These are phyloP conservation scores for Amblyjoppa proteus DNA, from an alignment of 2,888 invertebrate genomes.

Conservation along the genomic window DNA sequence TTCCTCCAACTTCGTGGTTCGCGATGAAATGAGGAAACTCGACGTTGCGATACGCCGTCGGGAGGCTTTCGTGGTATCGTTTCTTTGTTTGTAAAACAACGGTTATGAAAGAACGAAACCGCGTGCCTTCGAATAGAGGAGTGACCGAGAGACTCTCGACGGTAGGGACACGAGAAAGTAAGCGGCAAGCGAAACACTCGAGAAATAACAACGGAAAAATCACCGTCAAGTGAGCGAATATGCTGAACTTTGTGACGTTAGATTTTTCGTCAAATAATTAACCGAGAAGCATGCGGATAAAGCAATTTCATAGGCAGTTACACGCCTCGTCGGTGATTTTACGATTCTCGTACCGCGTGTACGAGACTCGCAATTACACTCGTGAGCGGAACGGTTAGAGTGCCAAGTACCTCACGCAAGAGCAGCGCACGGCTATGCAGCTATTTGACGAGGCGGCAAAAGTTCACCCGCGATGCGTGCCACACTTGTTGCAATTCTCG, in stretches of 20 bases:
- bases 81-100: conserved; percentile 44
- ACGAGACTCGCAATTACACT: conserved; percentile 38
- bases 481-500: conserved; percentile 4
- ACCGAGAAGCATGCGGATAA: conserved; percentile 49
- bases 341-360: conserved; percentile 39
- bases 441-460: not conserved
- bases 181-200: not conserved
- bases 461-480: not conserved
- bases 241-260: not conserved
- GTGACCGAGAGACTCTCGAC: not conserved
- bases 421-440: not conserved
- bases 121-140: conserved; percentile 1
- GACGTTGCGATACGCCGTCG: conserved; percentile 4
- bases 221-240: not conserved
- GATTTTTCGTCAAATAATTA: conserved; percentile 44
- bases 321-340: conserved; percentile 45
- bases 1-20: not conserved
- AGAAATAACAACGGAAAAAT: not conserved
- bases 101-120: conserved; percentile 1
- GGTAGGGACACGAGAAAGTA: not conserved
- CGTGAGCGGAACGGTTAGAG: conserved; percentile 41
- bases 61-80: conserved; percentile 10
- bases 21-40: conserved; percentile 31
- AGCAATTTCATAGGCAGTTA: conserved; percentile 62
- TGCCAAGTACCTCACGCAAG: not conserved